Percentiles rank a stretch among this genome's conserved stretches.
Evolutionary conservation across 2,888 invertebrate genomes (phyloP).

Genomic region (Rhopalosiphum nymphaeae): DNA sequence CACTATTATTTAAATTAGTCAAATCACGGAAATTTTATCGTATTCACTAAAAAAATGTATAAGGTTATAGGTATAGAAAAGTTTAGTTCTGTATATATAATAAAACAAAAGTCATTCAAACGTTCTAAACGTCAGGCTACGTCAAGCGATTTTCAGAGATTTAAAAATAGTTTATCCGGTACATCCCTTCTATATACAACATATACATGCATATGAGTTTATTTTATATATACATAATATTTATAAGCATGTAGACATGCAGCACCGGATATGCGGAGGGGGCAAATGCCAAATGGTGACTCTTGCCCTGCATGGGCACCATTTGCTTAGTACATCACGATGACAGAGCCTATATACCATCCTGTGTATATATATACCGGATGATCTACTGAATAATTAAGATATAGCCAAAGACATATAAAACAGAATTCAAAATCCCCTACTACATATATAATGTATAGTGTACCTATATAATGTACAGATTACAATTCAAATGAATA

Average conservation of each 20-base stretch:
- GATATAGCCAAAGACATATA: conserved; percentile 1
- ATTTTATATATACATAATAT: background rate
- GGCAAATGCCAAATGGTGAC: conserved; percentile 16
- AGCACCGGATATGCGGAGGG: background rate
- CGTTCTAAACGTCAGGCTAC: background rate
- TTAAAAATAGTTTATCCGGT: conserved; percentile 11
- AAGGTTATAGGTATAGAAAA: background rate
- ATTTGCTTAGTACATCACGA: background rate
- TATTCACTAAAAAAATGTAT: background rate
- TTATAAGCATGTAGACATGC: background rate
- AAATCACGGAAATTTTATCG: background rate
- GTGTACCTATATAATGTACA: background rate
- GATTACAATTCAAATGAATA: conserved; percentile 11
- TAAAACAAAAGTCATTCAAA: background rate
- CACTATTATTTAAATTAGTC: background rate
- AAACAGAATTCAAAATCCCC: background rate
- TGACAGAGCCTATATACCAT: background rate
- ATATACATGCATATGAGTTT: background rate
- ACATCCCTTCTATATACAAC: background rate
- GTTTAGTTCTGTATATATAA: background rate
- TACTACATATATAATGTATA: background rate
- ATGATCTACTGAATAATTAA: conserved; percentile 15
- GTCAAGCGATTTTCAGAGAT: background rate
- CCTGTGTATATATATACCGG: background rate
- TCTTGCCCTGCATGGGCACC: background rate